Base-by-base conservation (phyloP, 2,888 invertebrate genomes). In the Leptura quadrifasciata region DNA sequence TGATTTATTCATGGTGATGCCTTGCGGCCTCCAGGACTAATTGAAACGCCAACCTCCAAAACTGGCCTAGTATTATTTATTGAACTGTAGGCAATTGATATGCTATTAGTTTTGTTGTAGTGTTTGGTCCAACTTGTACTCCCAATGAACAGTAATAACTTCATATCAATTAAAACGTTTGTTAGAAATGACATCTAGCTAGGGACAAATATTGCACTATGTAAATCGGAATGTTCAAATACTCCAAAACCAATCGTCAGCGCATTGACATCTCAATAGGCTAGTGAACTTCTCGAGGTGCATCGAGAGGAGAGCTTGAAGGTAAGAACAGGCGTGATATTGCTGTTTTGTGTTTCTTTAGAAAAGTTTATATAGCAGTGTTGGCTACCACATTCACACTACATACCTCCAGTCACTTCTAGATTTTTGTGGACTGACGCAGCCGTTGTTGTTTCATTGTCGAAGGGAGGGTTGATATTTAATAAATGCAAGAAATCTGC, bases 231-330 rank as follows among this genome's bases (percentile, higher is more conserved):
- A 70, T 39, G 57, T 63, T 58, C 58, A 65, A 65, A 75, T 64
- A 75, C 60, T 67, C 72, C 58, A 72, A 75, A 75, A 72, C 67
- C 75, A 75, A 72, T 72, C 52, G 71, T 72, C 65, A 35, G 72
- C 75, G 21, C 72, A 67, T 75, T 75, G 72, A 75, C 72, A 72
- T 75, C 39, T 72, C 67, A 67, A 20, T 70, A 72, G 72, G 67
- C 61, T 72, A 75, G 65, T 72, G 72, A 75, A 75, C 75, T 67
- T 63, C 60, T 58, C 55, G n/a, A 31, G 68, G 67, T 65, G 67
- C 52, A 75, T 47, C 64, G 35, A 58, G 60, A 18, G 57, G 60
- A 65, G 39, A 52, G n/a, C 27, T 67, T 54, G 18, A 58, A 58
- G 15, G 35, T 3, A 63, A 39, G 17, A 57, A 63, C 63, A 17